Conservation (phyloP, 2,113 vertebrate genomes). For the Nibea albiflora region DNA sequence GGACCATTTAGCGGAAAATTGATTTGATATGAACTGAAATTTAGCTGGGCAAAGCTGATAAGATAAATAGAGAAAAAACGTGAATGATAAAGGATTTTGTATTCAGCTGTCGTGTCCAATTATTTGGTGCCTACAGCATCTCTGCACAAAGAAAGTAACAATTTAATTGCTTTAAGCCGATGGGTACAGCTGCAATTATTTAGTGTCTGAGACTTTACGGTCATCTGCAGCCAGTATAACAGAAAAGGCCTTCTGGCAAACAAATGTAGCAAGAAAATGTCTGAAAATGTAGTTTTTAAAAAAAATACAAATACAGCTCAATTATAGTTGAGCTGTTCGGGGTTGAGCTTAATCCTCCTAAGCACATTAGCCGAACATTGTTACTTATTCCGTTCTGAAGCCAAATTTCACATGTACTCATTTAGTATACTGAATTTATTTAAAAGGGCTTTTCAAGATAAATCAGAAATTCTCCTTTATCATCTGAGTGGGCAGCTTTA, state of each 20-base stretch:
- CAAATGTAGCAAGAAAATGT: neutral
- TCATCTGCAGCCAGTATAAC: slow-evolving; percentile 4
- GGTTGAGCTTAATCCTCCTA: neutral
- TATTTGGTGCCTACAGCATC: slow-evolving; percentile 5
- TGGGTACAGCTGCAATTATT: slow-evolving; percentile 3
- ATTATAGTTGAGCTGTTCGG: neutral
- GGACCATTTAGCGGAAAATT: neutral
- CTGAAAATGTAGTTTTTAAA: neutral
- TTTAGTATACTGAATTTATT: no score
- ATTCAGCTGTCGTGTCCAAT: slow-evolving; percentile 30
- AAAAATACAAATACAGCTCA: neutral
- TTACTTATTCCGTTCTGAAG: no score
- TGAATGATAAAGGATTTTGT: slow-evolving; percentile 3
- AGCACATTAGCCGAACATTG: neutral
- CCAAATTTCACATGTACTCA: no score
- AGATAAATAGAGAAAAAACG: neutral
- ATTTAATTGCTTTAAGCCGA: slow-evolving; percentile 26
- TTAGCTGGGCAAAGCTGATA: neutral
- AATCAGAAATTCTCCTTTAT: no score
- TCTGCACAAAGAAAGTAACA: slow-evolving; percentile 21
- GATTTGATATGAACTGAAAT: neutral
- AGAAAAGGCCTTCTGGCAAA: slow-evolving; percentile 3
- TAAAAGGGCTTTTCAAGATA: no score
- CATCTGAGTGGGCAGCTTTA: neutral
- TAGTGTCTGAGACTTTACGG: neutral